These are phyloP conservation scores for Alviniconcha strummeri DNA, from an alignment of 2,888 invertebrate genomes.

Conservation along the genomic window DNA sequence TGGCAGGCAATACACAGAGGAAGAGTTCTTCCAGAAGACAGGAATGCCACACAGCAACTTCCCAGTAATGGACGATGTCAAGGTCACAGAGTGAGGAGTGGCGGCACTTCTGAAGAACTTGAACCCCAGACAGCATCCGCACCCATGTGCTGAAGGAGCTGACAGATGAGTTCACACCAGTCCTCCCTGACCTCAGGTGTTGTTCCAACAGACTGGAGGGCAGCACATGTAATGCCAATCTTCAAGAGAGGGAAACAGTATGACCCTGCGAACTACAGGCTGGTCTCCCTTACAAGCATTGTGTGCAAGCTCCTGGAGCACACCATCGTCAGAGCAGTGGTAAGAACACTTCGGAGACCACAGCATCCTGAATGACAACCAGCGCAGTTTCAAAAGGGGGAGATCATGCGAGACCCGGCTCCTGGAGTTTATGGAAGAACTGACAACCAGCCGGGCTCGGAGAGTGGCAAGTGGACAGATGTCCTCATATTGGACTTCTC, in stretches of 20 bases:
- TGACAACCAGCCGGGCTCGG: background rate
- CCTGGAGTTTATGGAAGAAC: background rate
- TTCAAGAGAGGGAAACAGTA: slow-evolving; percentile 10
- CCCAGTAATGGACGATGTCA: background rate
- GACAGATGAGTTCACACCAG: background rate
- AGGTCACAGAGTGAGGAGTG: background rate
- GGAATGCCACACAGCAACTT: background rate
- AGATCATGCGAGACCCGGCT: slow-evolving; percentile 1
- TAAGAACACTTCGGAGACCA: background rate
- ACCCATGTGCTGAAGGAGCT: background rate
- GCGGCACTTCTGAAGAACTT: background rate
- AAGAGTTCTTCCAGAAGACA: background rate
- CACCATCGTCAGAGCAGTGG: background rate
- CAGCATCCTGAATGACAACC: background rate
- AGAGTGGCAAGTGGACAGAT: background rate
- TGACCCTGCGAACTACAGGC: background rate
- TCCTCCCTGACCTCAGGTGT: background rate
- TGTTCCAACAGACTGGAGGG: background rate
- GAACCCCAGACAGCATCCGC: background rate
- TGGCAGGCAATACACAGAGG: background rate
- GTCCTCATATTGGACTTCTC: background rate
- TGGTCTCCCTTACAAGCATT: background rate
- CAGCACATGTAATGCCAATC: background rate
- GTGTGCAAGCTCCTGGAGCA: background rate
- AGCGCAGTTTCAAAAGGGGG: background rate